Base-by-base conservation (phyloP, 2,797 vertebrate species). In the Acanthornis magna region DNA sequence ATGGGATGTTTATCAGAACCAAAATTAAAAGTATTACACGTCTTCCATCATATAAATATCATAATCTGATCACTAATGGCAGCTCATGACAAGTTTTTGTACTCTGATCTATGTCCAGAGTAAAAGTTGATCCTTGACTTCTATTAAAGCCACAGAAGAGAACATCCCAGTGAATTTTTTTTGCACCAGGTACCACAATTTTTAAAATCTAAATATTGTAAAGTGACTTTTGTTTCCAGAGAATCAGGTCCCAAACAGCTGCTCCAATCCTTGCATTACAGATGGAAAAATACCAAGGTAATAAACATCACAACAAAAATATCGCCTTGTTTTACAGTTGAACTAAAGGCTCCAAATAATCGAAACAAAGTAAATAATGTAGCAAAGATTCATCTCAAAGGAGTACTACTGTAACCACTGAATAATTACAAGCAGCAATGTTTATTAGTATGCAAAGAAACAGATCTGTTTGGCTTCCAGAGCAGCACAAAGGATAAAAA, bases 371-470 rank as follows among this genome's bases (percentile, higher is more conserved):
- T 97, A 97, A 97, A 97, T 96, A 98, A 97, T 55, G 36, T 53
- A 91, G 84, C 93, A 91, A 96, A 96, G 92, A 97, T 96, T 96
- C 94, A 97, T 97, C 97, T 98, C 95, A 32, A 51, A 96, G 97
- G 97, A 97, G 93, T 77, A 75, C 73, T 61, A 36, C 93, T 93
- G 92, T 96, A 97, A 97, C 95, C 92, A 79, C 87, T 90, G 95
- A 97, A 94, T 97, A 97, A 98, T 97, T 97, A 97, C 95, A 94
- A 88, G 92, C 96, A 97, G 91, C 32, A 27, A 90, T 95, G 95
- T 96, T 97, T 97, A 97, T 98, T 97, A 97, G 92, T 83, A 97
- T 98, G 97, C 97, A 98, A 97, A 97, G 96, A 74, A 97, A 57
- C 87, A 42, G 78, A 96, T 91, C 86, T 94, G 94, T 85, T 96